These are phyloP conservation scores for Sternarchorhynchus goeldii DNA, from an alignment of 2,797 vertebrate genomes.

Conservation along the genomic window DNA sequence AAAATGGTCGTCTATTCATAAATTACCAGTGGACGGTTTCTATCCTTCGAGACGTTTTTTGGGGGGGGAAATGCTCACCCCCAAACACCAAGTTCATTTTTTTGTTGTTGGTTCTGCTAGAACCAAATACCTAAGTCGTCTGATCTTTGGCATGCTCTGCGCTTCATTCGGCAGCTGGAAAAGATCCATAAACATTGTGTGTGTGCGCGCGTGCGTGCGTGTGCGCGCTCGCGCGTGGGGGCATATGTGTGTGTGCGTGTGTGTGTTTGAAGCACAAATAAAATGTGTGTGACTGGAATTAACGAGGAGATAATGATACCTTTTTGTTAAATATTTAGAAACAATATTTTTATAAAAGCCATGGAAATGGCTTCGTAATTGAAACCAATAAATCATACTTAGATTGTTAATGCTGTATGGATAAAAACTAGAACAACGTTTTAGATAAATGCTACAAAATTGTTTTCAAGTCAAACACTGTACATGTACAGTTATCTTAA, in stretches of 20 bases:
- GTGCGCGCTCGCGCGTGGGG: background rate
- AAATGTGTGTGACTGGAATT: conserved; percentile 4
- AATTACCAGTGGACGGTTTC: conserved; percentile 57
- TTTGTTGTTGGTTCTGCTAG: conserved; percentile 51
- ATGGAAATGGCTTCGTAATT: background rate
- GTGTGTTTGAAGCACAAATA: too few species aligned
- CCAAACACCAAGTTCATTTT: conserved; percentile 52
- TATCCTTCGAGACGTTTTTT: conserved; percentile 58
- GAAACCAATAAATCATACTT: conserved; percentile 12
- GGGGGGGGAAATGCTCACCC: conserved; percentile 49
- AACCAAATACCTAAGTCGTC: conserved; percentile 59
- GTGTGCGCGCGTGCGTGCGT: background rate
- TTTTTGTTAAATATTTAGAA: background rate
- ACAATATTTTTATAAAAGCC: conserved; percentile 15
- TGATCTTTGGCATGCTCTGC: conserved; percentile 52
- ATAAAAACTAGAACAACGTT: background rate
- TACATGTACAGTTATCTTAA: background rate
- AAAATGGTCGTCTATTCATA: conserved; percentile 56
- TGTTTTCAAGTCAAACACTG: conserved; percentile 1
- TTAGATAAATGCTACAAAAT: background rate
- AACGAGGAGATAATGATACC: conserved; percentile 20
- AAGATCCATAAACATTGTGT: conserved; percentile 40
- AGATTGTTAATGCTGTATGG: background rate
- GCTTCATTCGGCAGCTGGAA: conserved; percentile 64
- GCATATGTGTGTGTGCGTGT: background rate